Base-by-base conservation (phyloP, 2,113 vertebrate species). In the Spea multiplicata region DNA sequence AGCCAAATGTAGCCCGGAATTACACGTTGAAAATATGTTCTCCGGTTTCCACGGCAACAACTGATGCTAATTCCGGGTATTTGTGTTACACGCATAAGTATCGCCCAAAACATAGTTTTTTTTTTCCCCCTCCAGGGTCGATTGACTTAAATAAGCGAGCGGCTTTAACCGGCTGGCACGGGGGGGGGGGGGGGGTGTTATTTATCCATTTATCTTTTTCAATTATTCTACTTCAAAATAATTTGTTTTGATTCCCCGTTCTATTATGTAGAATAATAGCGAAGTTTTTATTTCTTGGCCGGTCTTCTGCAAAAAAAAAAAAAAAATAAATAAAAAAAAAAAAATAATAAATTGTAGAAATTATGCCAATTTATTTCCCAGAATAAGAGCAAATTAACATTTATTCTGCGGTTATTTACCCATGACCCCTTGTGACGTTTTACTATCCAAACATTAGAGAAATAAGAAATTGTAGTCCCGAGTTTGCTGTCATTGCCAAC, bases 151-250 rank as follows among this genome's bases (percentile, higher is more conserved):
- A 64, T 64, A 17, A 4, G 6, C 61, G 30, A 4, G 6, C 61
- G 30, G n/a, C 57, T 13, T 6, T 64, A 2, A 16, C 16, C 30
- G 61, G 5, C 61, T 64, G 61, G 61, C 61, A 64, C 17, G 5
- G n/a, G 52, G 12, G 52, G 12, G 52, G 6, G 30, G 30, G 30
- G 30, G 30, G 30, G 30, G 5, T 12, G 10, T 59, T 59, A 59
- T 64, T 64, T 64, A 64, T 17, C 30, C 61, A 64, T 64, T 64
- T 64, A 64, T 16, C 61, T 64, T 7, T 8, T 16, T 30, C 61
- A 64, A 64, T 64, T 64, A 17, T 64, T 9, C 61, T 13, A 64
- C 61, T 64, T 64, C 61, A 64, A 64, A 64, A 64, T 16, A 64
- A 64, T 64, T 64, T 64, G 61, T 5, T 5, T 64, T 64, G 61